A percentile compares a stretch with the other conserved stretches of the same genome.
Conservation (phyloP, 1,140 invertebrate genomes). For the Aleiodes sp. region DNA sequence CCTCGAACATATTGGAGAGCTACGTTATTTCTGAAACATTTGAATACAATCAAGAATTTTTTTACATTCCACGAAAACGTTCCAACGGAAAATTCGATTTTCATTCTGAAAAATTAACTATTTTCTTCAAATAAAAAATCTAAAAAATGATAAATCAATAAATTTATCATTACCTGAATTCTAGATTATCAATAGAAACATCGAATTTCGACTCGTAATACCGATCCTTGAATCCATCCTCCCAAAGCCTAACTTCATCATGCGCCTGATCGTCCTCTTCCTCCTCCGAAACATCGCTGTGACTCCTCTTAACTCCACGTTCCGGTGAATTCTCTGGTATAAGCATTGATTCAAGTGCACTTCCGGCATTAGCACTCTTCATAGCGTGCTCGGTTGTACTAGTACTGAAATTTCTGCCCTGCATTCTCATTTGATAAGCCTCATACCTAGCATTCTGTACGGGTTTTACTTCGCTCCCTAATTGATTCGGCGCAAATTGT, state of each 20-base stretch:
- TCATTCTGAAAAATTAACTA: background rate
- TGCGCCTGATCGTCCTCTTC: constrained; percentile 82
- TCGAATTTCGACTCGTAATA: constrained; percentile 99
- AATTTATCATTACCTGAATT: constrained; percentile 83
- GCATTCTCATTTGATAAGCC: constrained; percentile 74
- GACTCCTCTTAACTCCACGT: constrained; percentile 64
- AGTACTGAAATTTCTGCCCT: constrained; percentile 51
- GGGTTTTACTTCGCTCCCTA: constrained; percentile 62
- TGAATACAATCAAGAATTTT: too few species aligned
- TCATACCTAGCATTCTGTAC: constrained; percentile 75
- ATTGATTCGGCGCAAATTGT: constrained; percentile 77
- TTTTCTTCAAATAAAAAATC: constrained; percentile 5
- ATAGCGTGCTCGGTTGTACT: constrained; percentile 42
- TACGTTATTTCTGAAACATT: constrained; percentile 80
- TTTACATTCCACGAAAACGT: too few species aligned
- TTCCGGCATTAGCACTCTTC: constrained; percentile 46
- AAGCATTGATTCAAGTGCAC: constrained; percentile 63
- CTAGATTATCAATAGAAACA: constrained; percentile 80
- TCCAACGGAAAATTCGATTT: constrained; percentile 23
- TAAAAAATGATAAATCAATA: constrained; percentile 20
- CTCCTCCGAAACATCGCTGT: constrained; percentile 57
- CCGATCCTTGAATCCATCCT: constrained; percentile 96
- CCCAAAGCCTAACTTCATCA: constrained; percentile 96
- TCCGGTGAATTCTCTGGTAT: constrained; percentile 49
- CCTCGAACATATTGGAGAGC: constrained; percentile 94